A percentile compares a stretch with the other conserved stretches of the same genome.
Evolutionary conservation across 1,140 invertebrate species (phyloP).

Genomic region (Drosophila simulans): DNA sequence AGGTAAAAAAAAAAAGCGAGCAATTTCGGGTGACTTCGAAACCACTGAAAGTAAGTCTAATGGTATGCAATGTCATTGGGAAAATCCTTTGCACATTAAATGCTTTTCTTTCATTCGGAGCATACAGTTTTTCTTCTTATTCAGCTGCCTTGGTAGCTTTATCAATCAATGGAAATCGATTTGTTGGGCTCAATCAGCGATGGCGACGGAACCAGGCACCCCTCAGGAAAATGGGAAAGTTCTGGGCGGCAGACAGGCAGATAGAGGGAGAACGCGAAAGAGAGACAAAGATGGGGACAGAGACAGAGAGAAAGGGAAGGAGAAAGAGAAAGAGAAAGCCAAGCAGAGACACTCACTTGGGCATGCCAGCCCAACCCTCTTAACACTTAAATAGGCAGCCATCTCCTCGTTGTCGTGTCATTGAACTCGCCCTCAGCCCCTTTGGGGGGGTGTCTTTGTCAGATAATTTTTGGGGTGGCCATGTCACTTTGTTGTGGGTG

Average conservation of each 20-base stretch:
- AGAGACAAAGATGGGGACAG: too few relatives aligned
- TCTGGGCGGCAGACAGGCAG: background rate
- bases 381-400: slow-evolving; percentile 72
- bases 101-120: background rate
- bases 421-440: slow-evolving; percentile 48
- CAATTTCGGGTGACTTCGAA: background rate
- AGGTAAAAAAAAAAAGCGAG: background rate
- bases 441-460: slow-evolving; percentile 30
- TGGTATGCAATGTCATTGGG: background rate
- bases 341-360: slow-evolving; percentile 7
- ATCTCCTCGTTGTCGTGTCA: slow-evolving; percentile 54
- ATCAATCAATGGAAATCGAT: slow-evolving; percentile 80
- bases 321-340: background rate
- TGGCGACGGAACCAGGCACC: slow-evolving; percentile 14
- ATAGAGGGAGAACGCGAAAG: background rate
- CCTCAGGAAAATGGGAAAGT: slow-evolving; percentile 11
- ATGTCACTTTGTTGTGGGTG: slow-evolving; percentile 15
- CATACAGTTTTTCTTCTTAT: slow-evolving; percentile 2
- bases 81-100: background rate
- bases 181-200: slow-evolving; percentile 60
- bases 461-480: slow-evolving; percentile 40
- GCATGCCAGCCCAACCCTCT: slow-evolving; percentile 46
- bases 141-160: slow-evolving; percentile 46
- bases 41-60: background rate
- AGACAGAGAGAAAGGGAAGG: background rate